Base-by-base conservation (phyloP, 2,888 invertebrate species). In the Cheiracanthium punctorium region DNA sequence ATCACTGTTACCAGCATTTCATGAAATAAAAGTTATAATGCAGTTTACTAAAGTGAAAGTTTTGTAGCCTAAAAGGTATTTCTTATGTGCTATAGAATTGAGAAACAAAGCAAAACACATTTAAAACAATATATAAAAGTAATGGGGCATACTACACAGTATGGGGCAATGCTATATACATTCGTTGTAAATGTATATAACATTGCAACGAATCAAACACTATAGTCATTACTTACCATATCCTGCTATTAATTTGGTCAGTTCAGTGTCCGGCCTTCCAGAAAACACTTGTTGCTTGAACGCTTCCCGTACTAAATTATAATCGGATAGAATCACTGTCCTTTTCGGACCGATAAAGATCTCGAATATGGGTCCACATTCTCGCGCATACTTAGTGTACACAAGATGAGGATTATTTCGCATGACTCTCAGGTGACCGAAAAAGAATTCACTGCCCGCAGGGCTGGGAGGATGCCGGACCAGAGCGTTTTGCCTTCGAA, bases 231-330 rank as follows among this genome's bases (percentile, higher is more conserved):
- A 94, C 96, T 96, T 92, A 97, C 97, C 97, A 90, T 96, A 96
- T 90, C 97, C 97, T 91, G 95, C 96, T 76, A 97, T 93, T 77
- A 96, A 95, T 90, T 95, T 95, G 93, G 95, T 96, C 91, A 97
- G 95, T 87, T 96, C 96, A 37, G 95, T 96, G 91, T 94, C 95
- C 84, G 97, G 97, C 81, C 97, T 94, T 82, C 96, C 97, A 89
- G 96, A 96, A 92, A 97, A 96, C 91, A 96, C 96, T 91, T 96
- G 96, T 75, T 95, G 94, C 20, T 96, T 94, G 92, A 97, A 97
- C 33, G 96, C 95, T 91, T 96, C 96, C 88, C 96, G 93, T 90
- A 97, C 96, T 91, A 95, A 93, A 91, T 95, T 94, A 92, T 96
- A 95, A 93, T 97, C 97, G 92, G 95, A 95, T 90, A 97, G 93